Evolutionary conservation across 2,797 vertebrate species (phyloP), one percentile per base, ranked within the genome.

Genomic region (Acrossocheilus wenchowensis): DNA sequence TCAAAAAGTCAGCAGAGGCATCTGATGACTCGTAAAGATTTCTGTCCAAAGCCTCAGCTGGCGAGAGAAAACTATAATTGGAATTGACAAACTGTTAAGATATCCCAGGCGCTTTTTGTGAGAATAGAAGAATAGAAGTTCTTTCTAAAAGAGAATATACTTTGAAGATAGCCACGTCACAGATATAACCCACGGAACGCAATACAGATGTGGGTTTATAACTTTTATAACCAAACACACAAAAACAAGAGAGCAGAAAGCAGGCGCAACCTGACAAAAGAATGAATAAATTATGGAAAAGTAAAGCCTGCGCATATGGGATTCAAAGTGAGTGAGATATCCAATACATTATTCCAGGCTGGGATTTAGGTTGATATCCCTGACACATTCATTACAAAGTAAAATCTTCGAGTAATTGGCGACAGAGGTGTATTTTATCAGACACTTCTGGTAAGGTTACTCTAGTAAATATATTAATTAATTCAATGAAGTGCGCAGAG

Each of bases 301-400:
- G 48, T 41, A 84, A 69, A 78, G 48, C 52, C 52, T 45, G 69
- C 75, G 12, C 50, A 21, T 90, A 89, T 88, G 87, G 88, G 80
- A 80, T 75, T 90, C 88, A 81, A 69, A 79, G 50, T 36, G 66
- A 66, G 60, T 48, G 72, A 66, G 52, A 82, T 78, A 82, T 86
- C 84, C 68, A 60, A 86, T 79, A 84, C 54, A 68, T 89, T 91
- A 87, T 91, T 90, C 85, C 75, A 60, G 89, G 84, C 68, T 26
- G 60, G 88, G 89, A 93, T 94, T 94, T 92, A 91, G 79, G 87
- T 89, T 64, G 91, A 89, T 48, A 87, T 90, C 86, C 78, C 45
- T 87, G 90, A 92, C 92, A 91, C 89, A 90, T 93, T 93, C 90
- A 94, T 94, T 93, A 93, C 92, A 92, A 94, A 94, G 94, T 94